Evolutionary conservation across 1,140 invertebrate species (phyloP), one percentile per base, ranked within the genome.

Genomic region (Stegodyphus mimosarum): DNA sequence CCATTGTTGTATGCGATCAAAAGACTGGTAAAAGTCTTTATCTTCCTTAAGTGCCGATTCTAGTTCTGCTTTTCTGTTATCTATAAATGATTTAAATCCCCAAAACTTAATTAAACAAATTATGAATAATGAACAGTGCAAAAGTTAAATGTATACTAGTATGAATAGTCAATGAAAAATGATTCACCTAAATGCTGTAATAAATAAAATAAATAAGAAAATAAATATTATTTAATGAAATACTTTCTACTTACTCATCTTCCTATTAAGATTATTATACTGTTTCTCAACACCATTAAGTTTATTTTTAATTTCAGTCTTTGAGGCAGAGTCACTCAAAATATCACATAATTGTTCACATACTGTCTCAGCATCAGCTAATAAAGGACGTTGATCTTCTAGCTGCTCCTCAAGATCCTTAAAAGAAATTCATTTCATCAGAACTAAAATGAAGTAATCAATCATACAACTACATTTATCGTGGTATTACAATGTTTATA

Each of bases 271-370:
- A 69, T 94, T 94, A 88, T 94, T 94, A 89, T 96, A 97, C 89
- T 96, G 93, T 70, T 95, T 93, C n/a, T 94, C 95, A 48, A 96
- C 93, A 6, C 94, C 94, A 0, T 94, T 92, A 33, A 99, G 92
- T 90, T 98, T 98, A 72, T 93, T 94, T 90, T 96, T 95, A 76
- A 99, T 96, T 90, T 99, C 97, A 49, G 95, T 94, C 84, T 95
- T 94, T 0, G 96, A 96, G 0, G 95, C 94, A 6, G 96, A 93
- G 91, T 99, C 97, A 83, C 95, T 96, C n/a, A 98, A 91, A 70
- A 97, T 95, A 83, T 96, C 94, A 89, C 95, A 95, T 0, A 99
- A 90, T 60, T 97, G 94, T 11, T 94, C 94, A 11, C 96, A 96
- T 0, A 97, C 93, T 6, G 95, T 94, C 90, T 97, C 96, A 50